Evolutionary conservation across 1,140 invertebrate genomes (phyloP).

Genomic region (Magallana ariakensis): DNA sequence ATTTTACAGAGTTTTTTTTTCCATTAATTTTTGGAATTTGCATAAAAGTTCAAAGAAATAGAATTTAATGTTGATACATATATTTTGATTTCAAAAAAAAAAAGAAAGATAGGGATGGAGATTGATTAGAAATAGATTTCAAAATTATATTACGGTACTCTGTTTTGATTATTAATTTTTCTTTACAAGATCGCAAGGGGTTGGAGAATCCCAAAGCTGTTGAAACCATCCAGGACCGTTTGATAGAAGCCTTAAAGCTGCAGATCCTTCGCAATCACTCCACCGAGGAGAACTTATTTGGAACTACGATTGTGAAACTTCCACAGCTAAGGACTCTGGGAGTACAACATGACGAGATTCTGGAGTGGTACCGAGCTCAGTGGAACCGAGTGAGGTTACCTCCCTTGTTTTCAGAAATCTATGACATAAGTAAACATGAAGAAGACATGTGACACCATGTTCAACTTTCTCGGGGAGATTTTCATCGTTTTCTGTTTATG

Average conservation of each 20-base stretch:
- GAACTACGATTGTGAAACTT: conserved; percentile 86
- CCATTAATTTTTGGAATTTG: no score
- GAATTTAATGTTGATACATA: no score
- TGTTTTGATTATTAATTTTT: neutral
- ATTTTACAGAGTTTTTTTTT: no score
- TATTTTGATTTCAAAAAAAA: neutral
- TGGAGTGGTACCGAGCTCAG: conserved; percentile 94
- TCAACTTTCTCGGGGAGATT: neutral
- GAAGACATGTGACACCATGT: conserved; percentile 44
- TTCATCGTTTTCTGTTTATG: conserved; percentile 6
- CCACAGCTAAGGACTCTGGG: conserved; percentile 91
- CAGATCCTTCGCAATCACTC: conserved; percentile 84
- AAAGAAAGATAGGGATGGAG: neutral
- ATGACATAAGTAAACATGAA: conserved; percentile 96
- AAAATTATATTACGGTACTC: neutral
- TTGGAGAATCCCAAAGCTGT: conserved; percentile 91
- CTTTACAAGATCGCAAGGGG: conserved; percentile 82
- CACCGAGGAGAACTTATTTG: conserved; percentile 84
- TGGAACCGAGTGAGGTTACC: conserved; percentile 92
- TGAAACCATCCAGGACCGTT: conserved; percentile 88
- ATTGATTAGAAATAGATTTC: neutral
- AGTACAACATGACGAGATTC: conserved; percentile 89
- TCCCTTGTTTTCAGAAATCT: conserved; percentile 97
- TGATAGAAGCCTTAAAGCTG: conserved; percentile 91
- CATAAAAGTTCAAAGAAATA: neutral